Base-by-base conservation (phyloP, 2,888 invertebrate genomes). In the Diloba caeruleocephala region DNA sequence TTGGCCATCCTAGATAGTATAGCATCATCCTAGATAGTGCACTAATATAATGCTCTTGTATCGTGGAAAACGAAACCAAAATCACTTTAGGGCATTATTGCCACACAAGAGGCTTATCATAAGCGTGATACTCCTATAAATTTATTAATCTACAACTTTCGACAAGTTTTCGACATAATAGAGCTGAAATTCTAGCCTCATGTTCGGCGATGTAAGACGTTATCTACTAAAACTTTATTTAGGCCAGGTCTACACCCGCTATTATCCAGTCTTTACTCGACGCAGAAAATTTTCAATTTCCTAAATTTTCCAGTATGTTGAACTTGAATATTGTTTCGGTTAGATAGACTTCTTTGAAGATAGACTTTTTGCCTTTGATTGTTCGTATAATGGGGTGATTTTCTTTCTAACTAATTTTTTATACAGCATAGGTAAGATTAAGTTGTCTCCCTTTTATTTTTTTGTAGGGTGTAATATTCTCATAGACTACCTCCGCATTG, bases 151-250 rank as follows among this genome's bases (percentile, higher is more conserved):
- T 21, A 21, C 21, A 1, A 5, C 2, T 10, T 3, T 38, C 17
- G 31, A 25, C 12, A 10, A 26, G 37, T 21, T 39, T 54, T 26
- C 26, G 46, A 43, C 31, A 19, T 29, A 31, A 52, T 50, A 10
- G 41, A 32, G 19, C 44, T 34, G 34, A 48, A 41, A 15, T 21
- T 34, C 19, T 10, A 14, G 9, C 4, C 1, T 33, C 15, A 31
- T 42, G 37, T 34, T 8, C 25, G 29, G 21, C 14, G 37, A 12
- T n/a, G 14, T 38, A 10, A 17, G 6, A 17, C 12, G 13, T 26
- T 52, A 48, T 49, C 50, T 55, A 45, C 8, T 50, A 10, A 39
- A 63, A 56, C 33, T 69, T 63, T 59, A 59, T 49, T 59, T 36
- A 12, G 42, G 48, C 4, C 15, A 29, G 14, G 10, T 42, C 17